Evolutionary conservation across 2,797 vertebrate genomes (phyloP).

Genomic region (Sebastes diploproa): DNA sequence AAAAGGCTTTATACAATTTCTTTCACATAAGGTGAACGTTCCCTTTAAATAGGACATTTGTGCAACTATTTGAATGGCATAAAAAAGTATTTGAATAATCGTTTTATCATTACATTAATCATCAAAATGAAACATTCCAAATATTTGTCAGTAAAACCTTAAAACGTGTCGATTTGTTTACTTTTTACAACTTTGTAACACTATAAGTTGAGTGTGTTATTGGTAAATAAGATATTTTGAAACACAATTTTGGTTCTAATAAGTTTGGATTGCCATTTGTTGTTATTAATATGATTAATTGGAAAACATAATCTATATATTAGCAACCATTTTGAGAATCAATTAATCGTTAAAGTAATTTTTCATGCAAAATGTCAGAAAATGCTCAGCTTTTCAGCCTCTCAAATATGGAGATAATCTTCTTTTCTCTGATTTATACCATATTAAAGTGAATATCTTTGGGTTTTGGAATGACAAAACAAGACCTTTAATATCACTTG

Average conservation of each 20-base stretch:
- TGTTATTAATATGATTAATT: neutral
- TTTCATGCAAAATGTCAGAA: too few relatives aligned
- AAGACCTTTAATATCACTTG: accelerated
- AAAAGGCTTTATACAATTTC: neutral
- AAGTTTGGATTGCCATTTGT: neutral
- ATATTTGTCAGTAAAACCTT: neutral
- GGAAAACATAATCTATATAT: neutral
- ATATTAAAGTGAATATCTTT: too few relatives aligned
- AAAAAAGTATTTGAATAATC: neutral
- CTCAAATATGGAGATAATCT: accelerated
- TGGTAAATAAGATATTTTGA: neutral
- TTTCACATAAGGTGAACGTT: neutral
- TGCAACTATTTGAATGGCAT: neutral
- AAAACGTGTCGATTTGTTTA: neutral
- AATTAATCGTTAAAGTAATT: too few relatives aligned
- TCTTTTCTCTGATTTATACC: too few relatives aligned
- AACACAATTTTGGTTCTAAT: neutral
- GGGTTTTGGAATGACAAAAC: too few relatives aligned
- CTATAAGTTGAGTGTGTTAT: neutral
- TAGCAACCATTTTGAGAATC: too few relatives aligned
- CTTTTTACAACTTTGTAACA: neutral
- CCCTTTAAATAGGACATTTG: neutral
- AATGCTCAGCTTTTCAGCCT: too few relatives aligned
- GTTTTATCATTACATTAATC: neutral
- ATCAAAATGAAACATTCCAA: neutral